Evolutionary conservation across 2,888 invertebrate species (phyloP).

Genomic region (Thymelicus lineola): DNA sequence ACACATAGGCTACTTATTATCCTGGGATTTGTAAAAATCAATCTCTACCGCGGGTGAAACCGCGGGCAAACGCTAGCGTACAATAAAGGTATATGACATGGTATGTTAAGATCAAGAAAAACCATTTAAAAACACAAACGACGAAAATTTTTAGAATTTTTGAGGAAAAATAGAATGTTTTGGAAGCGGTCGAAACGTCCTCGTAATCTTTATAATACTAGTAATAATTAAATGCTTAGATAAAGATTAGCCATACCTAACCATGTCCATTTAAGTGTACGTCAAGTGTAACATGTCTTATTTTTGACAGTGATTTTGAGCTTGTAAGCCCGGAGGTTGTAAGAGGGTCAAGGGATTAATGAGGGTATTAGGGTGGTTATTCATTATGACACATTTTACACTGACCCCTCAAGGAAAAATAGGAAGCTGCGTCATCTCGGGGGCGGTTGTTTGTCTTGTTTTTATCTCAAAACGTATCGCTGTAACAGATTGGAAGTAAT

Average conservation of each 20-base stretch:
- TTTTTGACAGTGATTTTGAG: slow-evolving; percentile 39
- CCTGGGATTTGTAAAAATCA: too few species aligned
- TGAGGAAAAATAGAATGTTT: too few species aligned
- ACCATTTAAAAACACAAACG: too few species aligned
- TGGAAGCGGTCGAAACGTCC: not conserved
- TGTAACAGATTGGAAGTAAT: slow-evolving; percentile 32
- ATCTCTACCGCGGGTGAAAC: too few species aligned
- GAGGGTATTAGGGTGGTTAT: slow-evolving; percentile 50
- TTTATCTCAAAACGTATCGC: slow-evolving; percentile 38
- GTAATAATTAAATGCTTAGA: not conserved
- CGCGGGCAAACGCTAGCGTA: too few species aligned
- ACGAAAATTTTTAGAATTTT: too few species aligned
- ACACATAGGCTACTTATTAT: too few species aligned
- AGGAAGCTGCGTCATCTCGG: slow-evolving; percentile 39
- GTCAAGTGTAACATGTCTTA: slow-evolving; percentile 37
- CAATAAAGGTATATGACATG: too few species aligned
- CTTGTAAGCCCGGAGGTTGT: slow-evolving; percentile 25
- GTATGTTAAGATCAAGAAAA: too few species aligned
- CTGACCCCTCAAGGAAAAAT: slow-evolving; percentile 53
- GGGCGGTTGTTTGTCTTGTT: slow-evolving; percentile 37
- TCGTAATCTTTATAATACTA: not conserved
- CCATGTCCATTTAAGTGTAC: slow-evolving; percentile 15
- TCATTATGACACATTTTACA: slow-evolving; percentile 53
- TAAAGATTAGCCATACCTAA: not conserved
- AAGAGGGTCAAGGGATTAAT: slow-evolving; percentile 53